Conservation (phyloP, 2,797 vertebrate genomes). For the Lagocephalus sceleratus region DNA sequence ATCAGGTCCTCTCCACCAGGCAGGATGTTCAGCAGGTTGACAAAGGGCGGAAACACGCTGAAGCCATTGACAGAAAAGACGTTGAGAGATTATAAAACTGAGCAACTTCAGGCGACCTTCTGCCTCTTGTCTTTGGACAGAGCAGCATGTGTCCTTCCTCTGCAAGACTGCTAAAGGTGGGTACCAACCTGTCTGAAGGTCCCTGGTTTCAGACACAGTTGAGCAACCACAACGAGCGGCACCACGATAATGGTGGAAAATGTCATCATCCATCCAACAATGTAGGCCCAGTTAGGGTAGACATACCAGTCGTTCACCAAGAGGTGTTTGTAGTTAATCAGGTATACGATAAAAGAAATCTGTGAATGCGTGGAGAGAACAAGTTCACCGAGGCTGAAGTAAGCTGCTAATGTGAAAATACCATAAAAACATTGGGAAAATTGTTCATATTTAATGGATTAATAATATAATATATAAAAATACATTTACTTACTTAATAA, state of each 20-base stretch:
- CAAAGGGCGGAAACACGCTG: neutral
- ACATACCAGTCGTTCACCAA: constrained; percentile 15
- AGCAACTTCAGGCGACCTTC: neutral
- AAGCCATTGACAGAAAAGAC: neutral
- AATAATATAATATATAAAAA: too few relatives aligned
- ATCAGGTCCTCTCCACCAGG: neutral
- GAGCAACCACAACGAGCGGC: constrained; percentile 32
- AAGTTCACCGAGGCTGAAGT: too few relatives aligned
- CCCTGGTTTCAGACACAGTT: constrained; percentile 33
- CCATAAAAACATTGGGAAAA: too few relatives aligned
- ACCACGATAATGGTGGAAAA: constrained; percentile 38
- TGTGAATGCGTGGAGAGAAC: neutral
- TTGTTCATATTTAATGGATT: too few relatives aligned
- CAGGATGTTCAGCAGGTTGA: neutral
- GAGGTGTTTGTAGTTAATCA: constrained; percentile 25
- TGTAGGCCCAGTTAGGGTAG: constrained; percentile 34
- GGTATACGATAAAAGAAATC: constrained; percentile 23
- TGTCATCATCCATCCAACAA: constrained; percentile 33
- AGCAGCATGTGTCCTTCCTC: neutral
- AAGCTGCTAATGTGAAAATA: too few relatives aligned
- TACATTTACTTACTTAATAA: too few relatives aligned
- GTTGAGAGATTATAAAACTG: neutral
- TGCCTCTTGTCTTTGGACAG: too few relatives aligned
- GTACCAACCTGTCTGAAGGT: neutral
- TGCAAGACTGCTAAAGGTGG: neutral